A percentile compares a stretch with the other conserved stretches of the same genome.
Conservation (phyloP, 2,113 vertebrate genomes). For the Ranitomeya variabilis region DNA sequence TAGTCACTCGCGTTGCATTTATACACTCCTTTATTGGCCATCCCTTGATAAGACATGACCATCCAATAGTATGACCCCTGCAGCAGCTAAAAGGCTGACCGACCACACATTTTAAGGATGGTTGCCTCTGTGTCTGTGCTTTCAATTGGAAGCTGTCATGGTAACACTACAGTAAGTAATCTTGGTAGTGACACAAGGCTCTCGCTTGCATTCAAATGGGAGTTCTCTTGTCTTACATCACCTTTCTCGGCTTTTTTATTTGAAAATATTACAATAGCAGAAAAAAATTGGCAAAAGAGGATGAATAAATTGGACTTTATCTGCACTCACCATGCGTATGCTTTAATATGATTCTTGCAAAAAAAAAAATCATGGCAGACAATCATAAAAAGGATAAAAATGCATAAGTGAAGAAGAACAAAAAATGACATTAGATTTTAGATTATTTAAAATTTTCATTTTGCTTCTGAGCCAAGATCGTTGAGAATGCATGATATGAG, state of each 20-base stretch:
- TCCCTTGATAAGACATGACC: neutral
- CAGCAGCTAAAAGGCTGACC: neutral
- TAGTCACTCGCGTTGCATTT: neutral
- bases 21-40: neutral
- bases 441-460: neutral
- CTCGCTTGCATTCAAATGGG: slow-evolving; percentile 7
- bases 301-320: neutral
- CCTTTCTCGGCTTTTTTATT: neutral
- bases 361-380: neutral
- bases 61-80: neutral
- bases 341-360: neutral
- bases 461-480: neutral
- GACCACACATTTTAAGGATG: slow-evolving; percentile 45
- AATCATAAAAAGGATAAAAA: neutral
- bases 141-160: slow-evolving; percentile 32
- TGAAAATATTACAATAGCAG: neutral
- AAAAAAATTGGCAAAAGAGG: neutral
- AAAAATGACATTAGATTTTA: neutral
- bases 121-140: neutral
- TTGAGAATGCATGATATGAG: neutral
- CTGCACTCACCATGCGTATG: neutral
- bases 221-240: slow-evolving; percentile 7
- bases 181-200: neutral
- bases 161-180: slow-evolving; percentile 28
- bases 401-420: neutral